Evolutionary conservation across 2,888 invertebrate species (phyloP).

Genomic region (Norana najaformis): DNA sequence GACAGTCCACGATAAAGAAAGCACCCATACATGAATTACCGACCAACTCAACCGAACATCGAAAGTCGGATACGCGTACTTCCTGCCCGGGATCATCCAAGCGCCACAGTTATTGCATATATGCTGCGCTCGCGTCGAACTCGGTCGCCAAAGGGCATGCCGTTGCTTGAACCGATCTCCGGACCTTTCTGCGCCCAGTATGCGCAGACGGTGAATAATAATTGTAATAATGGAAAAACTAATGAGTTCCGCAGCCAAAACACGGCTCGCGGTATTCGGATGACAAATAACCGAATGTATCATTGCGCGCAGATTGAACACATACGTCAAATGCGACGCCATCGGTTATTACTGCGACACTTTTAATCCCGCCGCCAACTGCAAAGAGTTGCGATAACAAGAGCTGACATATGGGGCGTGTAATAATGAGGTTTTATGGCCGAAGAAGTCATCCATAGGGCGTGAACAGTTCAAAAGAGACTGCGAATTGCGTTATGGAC

Average conservation of each 20-base stretch:
- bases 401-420: neutral
- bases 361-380: neutral
- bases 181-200: neutral
- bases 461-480: neutral
- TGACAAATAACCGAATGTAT: neutral
- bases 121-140: neutral
- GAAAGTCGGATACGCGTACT: neutral
- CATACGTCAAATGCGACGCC: neutral
- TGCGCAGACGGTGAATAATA: neutral
- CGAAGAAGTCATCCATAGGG: neutral
- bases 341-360: slow-evolving; percentile 13
- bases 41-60: neutral
- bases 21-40: neutral
- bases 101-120: neutral
- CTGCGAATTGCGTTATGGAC: neutral
- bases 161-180: neutral
- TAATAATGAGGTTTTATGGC: neutral
- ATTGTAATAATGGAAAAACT: slow-evolving; percentile 7
- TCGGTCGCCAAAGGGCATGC: neutral
- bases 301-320: slow-evolving; percentile 13
- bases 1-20: neutral
- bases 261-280: neutral
- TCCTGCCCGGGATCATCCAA: too few species aligned
- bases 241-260: slow-evolving; percentile 13
- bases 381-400: neutral